Evolutionary conservation across 2,113 vertebrate species (phyloP).

Genomic region (Microcebus ravelobensis): DNA sequence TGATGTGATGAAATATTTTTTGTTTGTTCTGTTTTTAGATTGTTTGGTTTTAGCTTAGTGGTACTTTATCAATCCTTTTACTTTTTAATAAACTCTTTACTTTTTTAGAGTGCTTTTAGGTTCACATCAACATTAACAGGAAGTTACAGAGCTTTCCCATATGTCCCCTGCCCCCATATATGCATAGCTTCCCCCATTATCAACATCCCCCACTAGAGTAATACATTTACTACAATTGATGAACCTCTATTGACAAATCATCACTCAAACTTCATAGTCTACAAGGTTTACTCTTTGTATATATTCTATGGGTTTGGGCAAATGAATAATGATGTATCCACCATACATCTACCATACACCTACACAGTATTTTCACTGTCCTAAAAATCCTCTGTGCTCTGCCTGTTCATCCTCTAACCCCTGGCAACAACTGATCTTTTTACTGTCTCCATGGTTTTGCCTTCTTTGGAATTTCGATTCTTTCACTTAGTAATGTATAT

Average conservation of each 20-base stretch:
- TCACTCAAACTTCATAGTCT: no score
- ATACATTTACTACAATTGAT: neutral
- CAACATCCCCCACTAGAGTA: no score
- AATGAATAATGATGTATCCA: neutral
- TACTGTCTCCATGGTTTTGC: neutral
- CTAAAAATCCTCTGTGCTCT: neutral
- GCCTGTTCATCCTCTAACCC: no score
- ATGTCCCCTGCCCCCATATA: fast-evolving
- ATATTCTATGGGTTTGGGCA: neutral
- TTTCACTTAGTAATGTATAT: neutral
- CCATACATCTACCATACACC: neutral
- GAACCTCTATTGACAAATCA: neutral
- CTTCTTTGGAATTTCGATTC: neutral
- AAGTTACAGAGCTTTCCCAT: neutral
- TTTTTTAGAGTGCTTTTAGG: neutral
- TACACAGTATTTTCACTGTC: fast-evolving
- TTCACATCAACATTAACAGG: neutral
- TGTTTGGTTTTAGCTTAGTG: neutral
- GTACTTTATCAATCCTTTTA: neutral
- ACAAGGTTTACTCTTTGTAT: neutral
- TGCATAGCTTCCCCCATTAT: fast-evolving
- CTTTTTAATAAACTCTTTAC: neutral
- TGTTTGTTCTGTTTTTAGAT: neutral
- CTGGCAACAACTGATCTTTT: no score
- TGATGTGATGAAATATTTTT: neutral